A percentile compares a stretch with the other conserved stretches of the same genome.
Evolutionary conservation across 2,888 invertebrate genomes (phyloP).

Genomic region (Andrena minutula): DNA sequence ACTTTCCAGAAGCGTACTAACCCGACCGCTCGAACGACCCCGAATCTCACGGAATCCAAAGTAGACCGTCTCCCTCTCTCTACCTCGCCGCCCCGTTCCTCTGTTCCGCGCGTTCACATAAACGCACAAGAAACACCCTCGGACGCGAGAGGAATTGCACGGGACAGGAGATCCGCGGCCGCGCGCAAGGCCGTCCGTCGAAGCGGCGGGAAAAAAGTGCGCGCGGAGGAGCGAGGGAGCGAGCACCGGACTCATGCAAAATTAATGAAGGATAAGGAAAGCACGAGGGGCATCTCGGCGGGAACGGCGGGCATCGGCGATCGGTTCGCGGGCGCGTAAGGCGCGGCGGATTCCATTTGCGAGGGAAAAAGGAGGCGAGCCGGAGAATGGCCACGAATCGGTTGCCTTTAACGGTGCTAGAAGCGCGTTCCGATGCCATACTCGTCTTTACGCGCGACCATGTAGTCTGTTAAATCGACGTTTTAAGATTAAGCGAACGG

Average conservation of each 20-base stretch:
- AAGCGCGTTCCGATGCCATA: conserved; percentile 53
- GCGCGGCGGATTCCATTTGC: conserved; percentile 8
- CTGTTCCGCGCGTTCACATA: no score
- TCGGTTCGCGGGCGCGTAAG: conserved; percentile 8
- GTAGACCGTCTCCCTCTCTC: no score
- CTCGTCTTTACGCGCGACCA: conserved; percentile 9
- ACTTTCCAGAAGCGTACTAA: no score
- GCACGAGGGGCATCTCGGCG: not conserved
- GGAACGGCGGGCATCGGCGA: not conserved
- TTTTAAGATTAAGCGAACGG: not conserved
- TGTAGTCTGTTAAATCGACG: not conserved
- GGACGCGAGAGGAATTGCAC: not conserved
- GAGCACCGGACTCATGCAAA: conserved; percentile 24
- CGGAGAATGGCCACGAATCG: conserved; percentile 31
- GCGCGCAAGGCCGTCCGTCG: conserved; percentile 2
- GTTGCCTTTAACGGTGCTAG: conserved; percentile 49
- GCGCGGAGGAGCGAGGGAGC: not conserved
- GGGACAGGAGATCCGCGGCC: no score
- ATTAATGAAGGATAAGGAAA: conserved; percentile 26
- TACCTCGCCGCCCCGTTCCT: no score
- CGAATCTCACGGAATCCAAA: no score
- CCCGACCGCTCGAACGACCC: no score
- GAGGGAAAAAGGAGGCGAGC: not conserved
- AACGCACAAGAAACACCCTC: no score
- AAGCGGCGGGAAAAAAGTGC: not conserved